Percentiles rank a stretch among this genome's conserved stretches.
These are phyloP conservation scores for Drosophila phalerata DNA, from an alignment of 2,888 invertebrate genomes.

Conservation along the genomic window DNA sequence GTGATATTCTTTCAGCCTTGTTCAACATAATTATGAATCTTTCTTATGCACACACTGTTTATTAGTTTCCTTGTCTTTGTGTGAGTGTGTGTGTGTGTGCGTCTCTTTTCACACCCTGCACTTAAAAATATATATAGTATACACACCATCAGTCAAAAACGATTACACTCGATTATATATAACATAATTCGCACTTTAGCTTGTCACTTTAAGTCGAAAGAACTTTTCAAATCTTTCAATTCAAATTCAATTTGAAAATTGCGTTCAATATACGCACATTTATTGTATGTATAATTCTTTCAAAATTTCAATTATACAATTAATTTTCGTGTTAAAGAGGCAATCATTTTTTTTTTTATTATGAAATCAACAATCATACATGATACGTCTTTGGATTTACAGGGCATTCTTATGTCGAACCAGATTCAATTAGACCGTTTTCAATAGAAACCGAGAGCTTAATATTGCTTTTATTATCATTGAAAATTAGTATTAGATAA, in stretches of 20 bases:
- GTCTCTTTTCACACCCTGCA: constrained; percentile 22
- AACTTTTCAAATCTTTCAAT: no score
- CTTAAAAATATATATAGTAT: background rate
- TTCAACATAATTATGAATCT: constrained; percentile 66
- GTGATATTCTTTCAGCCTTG: constrained; percentile 9
- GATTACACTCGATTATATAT: background rate
- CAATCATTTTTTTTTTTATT: no score
- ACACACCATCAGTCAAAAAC: background rate
- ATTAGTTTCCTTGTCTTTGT: background rate
- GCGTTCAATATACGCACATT: no score
- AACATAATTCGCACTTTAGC: background rate
- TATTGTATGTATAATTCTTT: no score
- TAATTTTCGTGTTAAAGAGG: no score
- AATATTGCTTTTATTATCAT: constrained; percentile 11
- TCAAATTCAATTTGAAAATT: no score
- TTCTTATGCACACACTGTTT: constrained; percentile 41
- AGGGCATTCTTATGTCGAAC: background rate
- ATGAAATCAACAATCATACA: no score
- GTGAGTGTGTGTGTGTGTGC: background rate
- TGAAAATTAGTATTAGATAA: constrained; percentile 4
- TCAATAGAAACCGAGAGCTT: background rate
- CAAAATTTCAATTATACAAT: no score
- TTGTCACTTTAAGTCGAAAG: background rate
- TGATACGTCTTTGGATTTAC: background rate
- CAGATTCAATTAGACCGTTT: background rate